Percentiles rank a stretch among this genome's conserved stretches.
phyloP scores from a whole-genome alignment of 2,888 invertebrate species.

The Colletes collaris region DNA sequence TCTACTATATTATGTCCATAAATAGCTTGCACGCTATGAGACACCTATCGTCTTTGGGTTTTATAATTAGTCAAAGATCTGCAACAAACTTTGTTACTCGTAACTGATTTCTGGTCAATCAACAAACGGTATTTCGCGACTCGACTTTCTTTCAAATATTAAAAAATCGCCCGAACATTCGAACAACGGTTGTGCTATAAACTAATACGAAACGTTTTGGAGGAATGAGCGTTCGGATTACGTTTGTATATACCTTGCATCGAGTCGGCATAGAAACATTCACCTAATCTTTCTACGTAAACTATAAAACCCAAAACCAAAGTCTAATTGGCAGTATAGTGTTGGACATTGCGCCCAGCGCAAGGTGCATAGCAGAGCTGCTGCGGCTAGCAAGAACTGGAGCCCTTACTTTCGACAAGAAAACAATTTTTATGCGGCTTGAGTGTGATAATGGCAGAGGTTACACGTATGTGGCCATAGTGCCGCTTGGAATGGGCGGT shows the following conservation, averaged over 20 bases:
- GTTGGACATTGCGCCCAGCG: constrained; percentile 82
- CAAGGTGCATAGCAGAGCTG: constrained; percentile 79
- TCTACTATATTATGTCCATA: constrained; percentile 73
- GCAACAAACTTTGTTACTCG: constrained; percentile 35
- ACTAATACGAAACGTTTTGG: constrained; percentile 5
- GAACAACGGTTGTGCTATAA: constrained; percentile 2
- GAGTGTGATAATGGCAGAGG: constrained; percentile 69
- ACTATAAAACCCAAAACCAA: constrained; percentile 78
- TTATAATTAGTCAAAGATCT: constrained; percentile 72
- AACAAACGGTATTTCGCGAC: constrained; percentile 25
- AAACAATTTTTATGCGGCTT: constrained; percentile 61
- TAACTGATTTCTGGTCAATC: constrained; percentile 34
- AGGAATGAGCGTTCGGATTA: constrained; percentile 10
- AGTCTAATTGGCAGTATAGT: constrained; percentile 81
- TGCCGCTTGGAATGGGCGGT: constrained; percentile 84
- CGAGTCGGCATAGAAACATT: constrained; percentile 34
- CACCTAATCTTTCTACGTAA: constrained; percentile 49
- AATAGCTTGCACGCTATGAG: constrained; percentile 78
- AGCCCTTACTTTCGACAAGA: constrained; percentile 61
- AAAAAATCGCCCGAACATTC: constrained; percentile 16
- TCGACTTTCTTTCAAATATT: constrained; percentile 2
- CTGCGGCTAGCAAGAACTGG: constrained; percentile 74
- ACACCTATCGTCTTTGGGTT: constrained; percentile 76
- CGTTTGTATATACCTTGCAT: constrained; percentile 21
- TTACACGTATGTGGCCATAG: constrained; percentile 88